Conservation (phyloP, 2,797 vertebrate species). For the Gambusia yucatana region DNA sequence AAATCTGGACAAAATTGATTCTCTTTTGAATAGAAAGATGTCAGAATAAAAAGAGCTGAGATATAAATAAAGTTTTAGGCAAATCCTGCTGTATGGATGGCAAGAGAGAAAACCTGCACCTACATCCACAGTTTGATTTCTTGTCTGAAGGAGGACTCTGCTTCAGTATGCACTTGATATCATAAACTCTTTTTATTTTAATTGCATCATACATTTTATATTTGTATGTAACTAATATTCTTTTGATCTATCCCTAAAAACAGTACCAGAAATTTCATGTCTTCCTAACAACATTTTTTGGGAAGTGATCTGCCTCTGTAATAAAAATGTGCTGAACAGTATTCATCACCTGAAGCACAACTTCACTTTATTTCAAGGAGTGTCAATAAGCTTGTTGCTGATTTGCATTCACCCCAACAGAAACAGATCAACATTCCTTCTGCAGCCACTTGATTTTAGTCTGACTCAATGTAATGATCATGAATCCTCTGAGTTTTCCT, state of each 20-base stretch:
- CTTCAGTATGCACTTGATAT: background rate
- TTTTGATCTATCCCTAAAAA: background rate
- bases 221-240: background rate
- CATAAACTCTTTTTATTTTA: background rate
- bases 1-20: too few species aligned
- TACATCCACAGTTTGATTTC: too few species aligned
- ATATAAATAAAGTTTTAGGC: too few species aligned
- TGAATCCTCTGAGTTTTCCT: constrained; percentile 34
- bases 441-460: constrained; percentile 40
- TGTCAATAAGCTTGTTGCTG: constrained; percentile 35
- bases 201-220: background rate
- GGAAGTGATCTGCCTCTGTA: constrained; percentile 31
- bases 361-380: constrained; percentile 46
- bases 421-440: constrained; percentile 17
- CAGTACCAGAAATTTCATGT: background rate
- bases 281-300: constrained; percentile 13
- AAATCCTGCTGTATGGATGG: too few species aligned
- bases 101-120: too few species aligned
- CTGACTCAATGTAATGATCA: constrained; percentile 35
- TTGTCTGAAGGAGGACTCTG: background rate
- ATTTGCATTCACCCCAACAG: constrained; percentile 46
- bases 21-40: too few species aligned
- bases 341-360: constrained; percentile 39
- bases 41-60: too few species aligned
- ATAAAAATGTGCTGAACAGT: constrained; percentile 50